Evolutionary conservation across 2,797 vertebrate species (phyloP).

Genomic region (Aselliscus stoliczkanus): DNA sequence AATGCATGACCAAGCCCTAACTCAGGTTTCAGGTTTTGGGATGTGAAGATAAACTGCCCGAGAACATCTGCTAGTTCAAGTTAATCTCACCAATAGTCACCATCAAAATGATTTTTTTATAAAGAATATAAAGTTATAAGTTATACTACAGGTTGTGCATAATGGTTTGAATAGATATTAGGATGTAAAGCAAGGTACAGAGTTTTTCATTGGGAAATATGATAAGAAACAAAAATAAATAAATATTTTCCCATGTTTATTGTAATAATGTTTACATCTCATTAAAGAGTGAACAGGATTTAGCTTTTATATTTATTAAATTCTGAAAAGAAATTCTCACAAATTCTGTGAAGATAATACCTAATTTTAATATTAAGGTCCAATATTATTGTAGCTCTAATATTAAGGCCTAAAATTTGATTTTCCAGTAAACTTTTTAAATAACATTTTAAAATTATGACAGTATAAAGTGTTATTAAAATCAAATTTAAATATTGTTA

Average conservation of each 20-base stretch:
- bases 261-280: not conserved
- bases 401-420: not conserved
- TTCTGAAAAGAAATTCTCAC: not conserved
- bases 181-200: not conserved
- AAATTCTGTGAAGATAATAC: not conserved
- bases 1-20: not conserved
- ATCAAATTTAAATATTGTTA: not conserved
- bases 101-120: not conserved
- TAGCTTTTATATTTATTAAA: constrained; percentile 35
- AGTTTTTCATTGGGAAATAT: not conserved
- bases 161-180: not conserved
- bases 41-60: not conserved
- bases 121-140: not conserved
- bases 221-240: not conserved
- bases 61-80: not conserved
- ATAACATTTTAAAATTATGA: not conserved
- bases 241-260: not conserved
- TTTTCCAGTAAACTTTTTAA: not conserved
- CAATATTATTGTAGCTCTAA: not conserved
- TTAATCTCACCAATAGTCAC: not conserved
- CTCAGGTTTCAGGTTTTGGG: not conserved
- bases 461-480: not conserved
- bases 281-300: not conserved
- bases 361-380: not conserved
- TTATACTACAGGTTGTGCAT: not conserved